phyloP scores from a whole-genome alignment of 2,888 invertebrate species.

The Formica aserva region DNA sequence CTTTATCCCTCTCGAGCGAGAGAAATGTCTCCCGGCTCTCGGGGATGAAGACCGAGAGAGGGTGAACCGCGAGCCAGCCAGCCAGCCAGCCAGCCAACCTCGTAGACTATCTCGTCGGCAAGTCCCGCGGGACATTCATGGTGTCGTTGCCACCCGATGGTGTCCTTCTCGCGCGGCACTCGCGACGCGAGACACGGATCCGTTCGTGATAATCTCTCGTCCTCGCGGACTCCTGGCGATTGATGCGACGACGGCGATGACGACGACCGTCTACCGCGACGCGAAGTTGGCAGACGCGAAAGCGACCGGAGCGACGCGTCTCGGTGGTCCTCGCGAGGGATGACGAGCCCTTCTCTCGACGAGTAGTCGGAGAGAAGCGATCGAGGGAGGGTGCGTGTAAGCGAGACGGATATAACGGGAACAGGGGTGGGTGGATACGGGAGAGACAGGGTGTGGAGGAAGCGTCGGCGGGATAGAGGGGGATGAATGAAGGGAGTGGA shows the following conservation, averaged over 20 bases:
- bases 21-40: slow-evolving; percentile 43
- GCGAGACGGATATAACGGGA: slow-evolving; percentile 3
- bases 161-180: slow-evolving; percentile 28
- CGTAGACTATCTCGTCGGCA: slow-evolving; percentile 69
- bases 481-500: slow-evolving; percentile 54
- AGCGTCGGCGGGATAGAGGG: slow-evolving; percentile 38
- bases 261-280: slow-evolving; percentile 28
- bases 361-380: slow-evolving; percentile 32
- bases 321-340: slow-evolving; percentile 51
- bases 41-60: not conserved
- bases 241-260: slow-evolving; percentile 25
- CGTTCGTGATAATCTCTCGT: slow-evolving; percentile 20
- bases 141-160: slow-evolving; percentile 30
- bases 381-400: slow-evolving; percentile 13
- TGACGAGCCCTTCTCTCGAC: slow-evolving; percentile 30
- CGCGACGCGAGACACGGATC: slow-evolving; percentile 12
- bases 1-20: slow-evolving; percentile 59
- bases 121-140: slow-evolving; percentile 60
- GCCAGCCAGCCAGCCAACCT: slow-evolving; percentile 56
- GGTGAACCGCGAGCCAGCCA: slow-evolving; percentile 39
- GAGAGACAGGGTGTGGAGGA: slow-evolving; percentile 41
- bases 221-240: slow-evolving; percentile 25
- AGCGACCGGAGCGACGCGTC: slow-evolving; percentile 58
- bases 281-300: slow-evolving; percentile 39
- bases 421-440: not conserved